Percentiles rank a stretch among this genome's conserved stretches.
phyloP scores from a whole-genome alignment of 2,888 invertebrate species.

The Hydrotaea cyrtoneurina region DNA sequence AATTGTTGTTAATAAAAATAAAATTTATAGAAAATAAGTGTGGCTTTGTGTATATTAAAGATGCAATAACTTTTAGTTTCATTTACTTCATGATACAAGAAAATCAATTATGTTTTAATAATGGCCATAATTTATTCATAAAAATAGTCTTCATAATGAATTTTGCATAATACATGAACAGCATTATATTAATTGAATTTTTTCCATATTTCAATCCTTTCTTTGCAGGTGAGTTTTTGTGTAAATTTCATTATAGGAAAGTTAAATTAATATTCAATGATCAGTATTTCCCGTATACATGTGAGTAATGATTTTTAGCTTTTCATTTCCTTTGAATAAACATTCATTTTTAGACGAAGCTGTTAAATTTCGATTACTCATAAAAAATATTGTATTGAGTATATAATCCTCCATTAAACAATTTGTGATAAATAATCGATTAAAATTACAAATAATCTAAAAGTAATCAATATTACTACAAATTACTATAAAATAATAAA shows the following conservation, averaged over 20 bases:
- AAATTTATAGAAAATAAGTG: constrained; percentile 13
- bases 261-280: constrained; percentile 8
- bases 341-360: no score
- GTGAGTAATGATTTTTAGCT: no score
- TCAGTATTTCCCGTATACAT: not conserved
- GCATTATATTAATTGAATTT: not conserved
- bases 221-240: constrained; percentile 62
- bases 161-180: not conserved
- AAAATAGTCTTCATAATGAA: not conserved
- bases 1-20: constrained; percentile 54
- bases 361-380: no score
- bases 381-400: no score
- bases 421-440: no score
- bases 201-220: constrained; percentile 34
- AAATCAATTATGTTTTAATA: not conserved
- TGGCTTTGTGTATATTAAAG: constrained; percentile 1
- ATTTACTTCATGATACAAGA: not conserved
- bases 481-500: no score
- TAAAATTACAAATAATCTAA: no score
- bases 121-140: constrained; percentile 3
- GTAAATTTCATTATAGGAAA: constrained; percentile 1
- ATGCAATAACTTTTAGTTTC: constrained; percentile 31
- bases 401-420: no score
- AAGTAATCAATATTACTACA: no score
- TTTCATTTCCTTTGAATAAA: no score